Evolutionary conservation across 2,113 vertebrate species (phyloP).

Genomic region (Hemicordylus capensis): DNA sequence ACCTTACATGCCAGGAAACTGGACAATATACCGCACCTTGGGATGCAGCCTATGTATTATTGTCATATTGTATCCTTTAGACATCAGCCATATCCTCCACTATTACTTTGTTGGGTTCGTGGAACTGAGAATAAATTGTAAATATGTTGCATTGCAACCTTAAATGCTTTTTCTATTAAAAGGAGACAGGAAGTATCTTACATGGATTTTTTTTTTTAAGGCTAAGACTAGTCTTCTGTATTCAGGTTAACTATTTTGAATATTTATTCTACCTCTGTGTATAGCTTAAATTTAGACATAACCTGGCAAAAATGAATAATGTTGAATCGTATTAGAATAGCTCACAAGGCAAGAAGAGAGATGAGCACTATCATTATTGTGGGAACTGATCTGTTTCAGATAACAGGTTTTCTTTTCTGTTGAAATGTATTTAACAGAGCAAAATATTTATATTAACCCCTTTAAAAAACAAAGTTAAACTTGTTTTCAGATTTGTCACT

Average conservation of each 20-base stretch:
- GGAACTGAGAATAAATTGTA: neutral
- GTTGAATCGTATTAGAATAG: neutral
- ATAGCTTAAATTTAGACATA: constrained; percentile 18
- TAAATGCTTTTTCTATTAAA: neutral
- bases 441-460: neutral
- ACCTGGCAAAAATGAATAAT: neutral
- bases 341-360: neutral
- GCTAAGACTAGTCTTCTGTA: neutral
- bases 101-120: neutral
- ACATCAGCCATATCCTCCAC: neutral
- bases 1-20: neutral
- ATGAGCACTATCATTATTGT: neutral
- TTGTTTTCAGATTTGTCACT: neutral
- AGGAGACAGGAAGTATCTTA: neutral
- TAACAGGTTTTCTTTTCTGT: constrained; percentile 33
- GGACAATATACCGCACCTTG: neutral
- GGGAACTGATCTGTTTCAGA: constrained; percentile 1
- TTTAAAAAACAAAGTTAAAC: constrained; percentile 6
- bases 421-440: neutral
- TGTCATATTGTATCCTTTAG: neutral
- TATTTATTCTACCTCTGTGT: neutral
- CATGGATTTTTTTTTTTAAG: neutral
- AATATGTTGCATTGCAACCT: neutral
- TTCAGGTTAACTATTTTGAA: constrained; percentile 14
- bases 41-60: too few species aligned